Conservation (phyloP, 2,113 vertebrate genomes). For the Pteropus alecto region DNA sequence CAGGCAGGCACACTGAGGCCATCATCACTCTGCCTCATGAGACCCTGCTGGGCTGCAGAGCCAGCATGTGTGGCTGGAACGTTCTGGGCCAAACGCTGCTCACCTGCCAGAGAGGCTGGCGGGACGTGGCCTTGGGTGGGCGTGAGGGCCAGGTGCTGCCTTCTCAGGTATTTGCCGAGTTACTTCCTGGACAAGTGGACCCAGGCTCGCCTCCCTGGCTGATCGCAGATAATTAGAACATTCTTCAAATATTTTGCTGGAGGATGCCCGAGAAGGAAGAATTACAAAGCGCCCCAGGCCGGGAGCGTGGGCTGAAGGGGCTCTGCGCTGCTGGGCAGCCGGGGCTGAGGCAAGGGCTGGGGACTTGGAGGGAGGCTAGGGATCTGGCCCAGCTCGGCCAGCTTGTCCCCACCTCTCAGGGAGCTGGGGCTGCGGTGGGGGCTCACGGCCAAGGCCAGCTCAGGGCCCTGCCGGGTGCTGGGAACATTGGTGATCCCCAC, state of each 20-base stretch:
- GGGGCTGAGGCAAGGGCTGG: not conserved
- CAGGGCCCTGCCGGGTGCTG: not conserved
- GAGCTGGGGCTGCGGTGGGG: not conserved
- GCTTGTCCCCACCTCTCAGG: not conserved
- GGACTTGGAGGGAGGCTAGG: not conserved
- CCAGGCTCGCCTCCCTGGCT: constrained; percentile 61
- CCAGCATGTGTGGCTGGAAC: not conserved
- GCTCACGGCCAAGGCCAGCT: not conserved
- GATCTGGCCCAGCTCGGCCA: not conserved
- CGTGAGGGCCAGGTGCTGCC: not conserved
- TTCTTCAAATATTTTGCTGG: constrained; percentile 72
- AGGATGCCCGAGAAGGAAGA: constrained; percentile 65
- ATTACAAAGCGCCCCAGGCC: not conserved
- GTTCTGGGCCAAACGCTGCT: not conserved
- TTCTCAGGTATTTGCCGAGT: constrained; percentile 9
- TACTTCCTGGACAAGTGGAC: constrained; percentile 68
- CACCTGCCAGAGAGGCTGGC: not conserved
- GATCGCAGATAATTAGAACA: constrained; percentile 66
- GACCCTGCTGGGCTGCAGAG: not conserved
- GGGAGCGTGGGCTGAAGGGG: constrained; percentile 36
- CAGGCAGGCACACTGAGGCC: not conserved
- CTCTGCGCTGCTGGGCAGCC: not conserved
- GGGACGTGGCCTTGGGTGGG: not conserved
- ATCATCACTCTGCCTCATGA: fast-evolving
- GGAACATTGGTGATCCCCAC: not conserved